Conservation (phyloP, 1,140 invertebrate genomes). For the Cepaea nemoralis region DNA sequence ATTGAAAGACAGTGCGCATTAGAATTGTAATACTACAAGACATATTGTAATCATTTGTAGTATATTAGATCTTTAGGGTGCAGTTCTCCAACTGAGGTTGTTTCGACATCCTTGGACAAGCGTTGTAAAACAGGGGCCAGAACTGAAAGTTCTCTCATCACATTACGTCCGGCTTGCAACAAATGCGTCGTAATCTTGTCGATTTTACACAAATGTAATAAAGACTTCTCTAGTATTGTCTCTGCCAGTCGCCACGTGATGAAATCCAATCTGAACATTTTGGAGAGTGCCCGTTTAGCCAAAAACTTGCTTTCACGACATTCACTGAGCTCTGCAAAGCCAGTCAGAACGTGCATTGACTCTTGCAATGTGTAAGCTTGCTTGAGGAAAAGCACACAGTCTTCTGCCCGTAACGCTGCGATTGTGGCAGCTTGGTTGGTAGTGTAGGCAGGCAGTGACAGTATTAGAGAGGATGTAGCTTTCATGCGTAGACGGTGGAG, state of each 20-base stretch:
- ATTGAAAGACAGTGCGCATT: no score
- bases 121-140: not conserved
- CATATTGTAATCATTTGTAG: slow-evolving; percentile 33
- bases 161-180: not conserved
- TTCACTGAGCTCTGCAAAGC: not conserved
- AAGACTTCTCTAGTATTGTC: not conserved
- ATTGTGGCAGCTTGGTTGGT: not conserved
- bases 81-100: not conserved
- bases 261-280: slow-evolving; percentile 15
- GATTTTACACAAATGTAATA: not conserved
- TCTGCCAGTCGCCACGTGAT: not conserved
- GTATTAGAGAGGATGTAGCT: not conserved
- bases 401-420: not conserved
- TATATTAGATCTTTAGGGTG: not conserved
- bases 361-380: slow-evolving; percentile 1
- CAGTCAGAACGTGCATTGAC: not conserved
- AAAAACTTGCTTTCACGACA: not conserved
- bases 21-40: no score
- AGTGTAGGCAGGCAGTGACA: not conserved
- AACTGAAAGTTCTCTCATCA: not conserved
- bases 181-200: not conserved
- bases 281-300: not conserved
- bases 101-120: slow-evolving; percentile 12
- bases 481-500: not conserved
- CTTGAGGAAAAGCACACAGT: not conserved